These are phyloP conservation scores for Leptothorax acervorum DNA, from an alignment of 2,888 invertebrate genomes.

Conservation along the genomic window DNA sequence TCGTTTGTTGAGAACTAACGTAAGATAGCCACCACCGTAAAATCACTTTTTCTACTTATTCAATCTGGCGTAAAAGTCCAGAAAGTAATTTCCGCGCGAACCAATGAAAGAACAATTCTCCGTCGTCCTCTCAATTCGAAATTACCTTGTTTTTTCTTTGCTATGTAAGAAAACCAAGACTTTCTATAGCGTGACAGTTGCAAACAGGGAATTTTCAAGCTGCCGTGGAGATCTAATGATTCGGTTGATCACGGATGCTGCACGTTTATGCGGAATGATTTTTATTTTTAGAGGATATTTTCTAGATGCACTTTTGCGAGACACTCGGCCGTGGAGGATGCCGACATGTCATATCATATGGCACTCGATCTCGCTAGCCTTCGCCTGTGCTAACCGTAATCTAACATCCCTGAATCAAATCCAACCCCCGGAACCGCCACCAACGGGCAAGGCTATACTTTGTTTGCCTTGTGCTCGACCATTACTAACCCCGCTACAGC, in stretches of 20 bases:
- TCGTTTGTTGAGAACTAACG: background rate
- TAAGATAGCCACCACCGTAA: background rate
- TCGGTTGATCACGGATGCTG: constrained; percentile 39
- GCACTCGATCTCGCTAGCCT: constrained; percentile 78
- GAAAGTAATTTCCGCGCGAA: constrained; percentile 45
- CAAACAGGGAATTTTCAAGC: background rate
- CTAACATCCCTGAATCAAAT: constrained; percentile 70
- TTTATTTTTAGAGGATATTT: constrained; percentile 73
- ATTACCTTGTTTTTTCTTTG: constrained; percentile 2
- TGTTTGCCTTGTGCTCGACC: constrained; percentile 80
- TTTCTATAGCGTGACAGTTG: background rate
- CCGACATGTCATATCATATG: constrained; percentile 80
- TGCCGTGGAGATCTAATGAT: background rate
- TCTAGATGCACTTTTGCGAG: constrained; percentile 65
- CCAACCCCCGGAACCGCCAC: constrained; percentile 60
- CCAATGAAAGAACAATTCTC: constrained; percentile 17
- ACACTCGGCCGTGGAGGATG: constrained; percentile 71
- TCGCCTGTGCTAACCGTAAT: constrained; percentile 74
- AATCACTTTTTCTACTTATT: constrained; percentile 17
- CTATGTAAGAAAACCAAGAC: background rate
- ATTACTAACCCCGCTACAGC: constrained; percentile 77
- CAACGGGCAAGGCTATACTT: constrained; percentile 74
- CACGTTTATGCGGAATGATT: constrained; percentile 62
- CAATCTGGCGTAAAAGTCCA: background rate
- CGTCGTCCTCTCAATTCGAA: background rate